Evolutionary conservation across 53 echinoderm and acorn worm species (phyloP), one percentile per base, ranked within the genome.

Genomic region (Paracentrotus lividus): DNA sequence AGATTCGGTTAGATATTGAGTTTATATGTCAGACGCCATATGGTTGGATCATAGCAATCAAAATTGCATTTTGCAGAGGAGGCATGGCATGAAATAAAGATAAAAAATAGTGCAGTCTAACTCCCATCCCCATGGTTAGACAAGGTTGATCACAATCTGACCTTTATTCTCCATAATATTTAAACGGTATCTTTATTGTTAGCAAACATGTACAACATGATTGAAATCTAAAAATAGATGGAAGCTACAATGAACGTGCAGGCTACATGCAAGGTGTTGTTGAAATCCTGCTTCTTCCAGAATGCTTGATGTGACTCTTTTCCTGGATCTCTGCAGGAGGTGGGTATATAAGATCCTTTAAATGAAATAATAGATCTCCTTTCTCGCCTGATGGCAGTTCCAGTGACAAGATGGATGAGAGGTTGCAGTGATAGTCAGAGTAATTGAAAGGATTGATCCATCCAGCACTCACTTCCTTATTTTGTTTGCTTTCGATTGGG

Each of bases 351-450:
- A n/a, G 72, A 72, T 72, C 40, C 21, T 47, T 49, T 27, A 85
- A 81, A 85, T 49, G 26, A 51, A 85, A 85, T 49, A 49, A 51
- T 49, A 85, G 85, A 85, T 85, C 51, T 85, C 85, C 29, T 47
- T 85, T 51, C 47, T 85, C 49, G 85, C 49, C 85, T 29, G 31
- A 15, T 85, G 85, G 85, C 85, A 85, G 85, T 49, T 85, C n/a
- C 85, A 85, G 85, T 88, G 88, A 88, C 88, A 88, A 88, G 88
- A 88, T 88, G 88, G 88, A 88, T 88, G 88, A 88, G 56, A 58
- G 57, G 57, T 88, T 88, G 54, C 88, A 88, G 54, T 88, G 88
- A 88, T 88, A 88, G 88, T 88, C 88, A 88, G 49, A 88, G 88
- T 88, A 88, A 88, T 88, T 88, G 88, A 55, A 88, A 55, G 56